phyloP scores from a whole-genome alignment of 2,888 invertebrate species.

The Trissolcus japonicus region DNA sequence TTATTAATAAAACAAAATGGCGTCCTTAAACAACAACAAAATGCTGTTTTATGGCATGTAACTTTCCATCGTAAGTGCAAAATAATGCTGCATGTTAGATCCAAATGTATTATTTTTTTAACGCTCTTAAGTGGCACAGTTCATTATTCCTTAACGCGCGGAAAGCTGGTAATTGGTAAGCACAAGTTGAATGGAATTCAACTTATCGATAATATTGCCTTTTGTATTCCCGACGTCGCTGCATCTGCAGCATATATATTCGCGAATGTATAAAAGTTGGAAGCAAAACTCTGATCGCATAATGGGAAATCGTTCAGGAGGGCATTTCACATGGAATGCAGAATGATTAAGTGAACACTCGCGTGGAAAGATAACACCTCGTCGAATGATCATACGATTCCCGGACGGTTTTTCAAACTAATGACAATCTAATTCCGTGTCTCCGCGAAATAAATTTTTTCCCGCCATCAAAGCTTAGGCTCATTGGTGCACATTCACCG shows the following conservation, averaged over 20 bases:
- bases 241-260: constrained; percentile 41
- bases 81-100: too few relatives aligned
- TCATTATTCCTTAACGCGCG: constrained; percentile 50
- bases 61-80: too few relatives aligned
- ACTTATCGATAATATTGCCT: constrained; percentile 54
- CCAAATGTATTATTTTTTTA: not conserved
- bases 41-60: too few relatives aligned
- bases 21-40: too few relatives aligned
- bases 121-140: constrained; percentile 11
- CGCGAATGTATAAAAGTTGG: constrained; percentile 51
- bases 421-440: not conserved
- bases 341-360: constrained; percentile 56
- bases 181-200: constrained; percentile 49
- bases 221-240: constrained; percentile 44
- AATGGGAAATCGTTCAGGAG: constrained; percentile 52
- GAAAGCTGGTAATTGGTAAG: constrained; percentile 39
- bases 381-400: constrained; percentile 49
- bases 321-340: constrained; percentile 52
- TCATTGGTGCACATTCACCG: too few relatives aligned
- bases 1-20: too few relatives aligned
- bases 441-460: constrained; percentile 7
- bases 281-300: constrained; percentile 50
- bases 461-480: too few relatives aligned
- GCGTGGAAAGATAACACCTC: constrained; percentile 49
- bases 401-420: constrained; percentile 14